Conservation (phyloP, 2,797 vertebrate species). For the Micropoecilia bifurca region DNA sequence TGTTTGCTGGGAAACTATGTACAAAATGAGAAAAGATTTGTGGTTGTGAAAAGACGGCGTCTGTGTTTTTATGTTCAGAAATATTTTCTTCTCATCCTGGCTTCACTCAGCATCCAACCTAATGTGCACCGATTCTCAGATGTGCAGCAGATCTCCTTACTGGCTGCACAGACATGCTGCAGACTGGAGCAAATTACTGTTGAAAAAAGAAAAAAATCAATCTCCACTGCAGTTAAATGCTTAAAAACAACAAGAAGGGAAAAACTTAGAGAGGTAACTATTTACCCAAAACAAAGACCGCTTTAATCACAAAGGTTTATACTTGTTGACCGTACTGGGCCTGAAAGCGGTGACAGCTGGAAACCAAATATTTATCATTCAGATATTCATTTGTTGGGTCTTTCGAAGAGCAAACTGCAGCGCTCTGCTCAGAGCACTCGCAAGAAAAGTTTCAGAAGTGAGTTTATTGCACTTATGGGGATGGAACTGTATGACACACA, state of each 20-base stretch:
- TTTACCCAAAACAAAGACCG: not conserved
- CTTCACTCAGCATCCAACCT: not conserved
- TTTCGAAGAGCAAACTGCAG: not conserved
- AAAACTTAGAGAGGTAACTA: not conserved
- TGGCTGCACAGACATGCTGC: not conserved
- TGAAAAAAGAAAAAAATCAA: not conserved
- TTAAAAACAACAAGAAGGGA: not conserved
- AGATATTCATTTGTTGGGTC: not conserved
- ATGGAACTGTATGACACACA: not conserved
- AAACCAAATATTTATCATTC: conserved; percentile 1
- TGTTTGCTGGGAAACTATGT: conserved; percentile 1
- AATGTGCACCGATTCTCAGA: not conserved
- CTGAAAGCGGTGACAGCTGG: not conserved
- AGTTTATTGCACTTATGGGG: not conserved
- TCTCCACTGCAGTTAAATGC: not conserved
- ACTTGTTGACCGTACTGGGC: not conserved
- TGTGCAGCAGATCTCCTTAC: not conserved
- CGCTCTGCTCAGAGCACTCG: not conserved
- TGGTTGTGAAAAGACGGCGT: not conserved
- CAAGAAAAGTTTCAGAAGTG: not conserved
- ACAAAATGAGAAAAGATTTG: not conserved
- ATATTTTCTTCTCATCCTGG: conserved; percentile 2
- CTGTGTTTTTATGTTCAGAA: not conserved
- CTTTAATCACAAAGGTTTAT: conserved; percentile 6
- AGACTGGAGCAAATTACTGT: not conserved